Evolutionary conservation across 2,888 invertebrate genomes (phyloP).

Genomic region (Drosophila formosana): DNA sequence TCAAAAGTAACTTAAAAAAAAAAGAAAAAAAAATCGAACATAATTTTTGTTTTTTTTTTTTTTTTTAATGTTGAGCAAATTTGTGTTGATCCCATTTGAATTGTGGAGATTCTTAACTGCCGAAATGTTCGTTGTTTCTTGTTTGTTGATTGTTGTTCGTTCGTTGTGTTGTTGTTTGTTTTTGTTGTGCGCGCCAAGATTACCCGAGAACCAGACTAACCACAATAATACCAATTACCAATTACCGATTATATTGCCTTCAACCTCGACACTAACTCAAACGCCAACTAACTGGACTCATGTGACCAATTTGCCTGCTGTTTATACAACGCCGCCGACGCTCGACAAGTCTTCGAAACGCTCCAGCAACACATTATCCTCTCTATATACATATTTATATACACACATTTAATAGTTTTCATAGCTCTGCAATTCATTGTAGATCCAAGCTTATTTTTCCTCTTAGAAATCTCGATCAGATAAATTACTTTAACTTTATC

Average conservation of each 20-base stretch:
- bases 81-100: constrained; percentile 7
- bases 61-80: not conserved
- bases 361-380: constrained; percentile 19
- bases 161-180: constrained; percentile 53
- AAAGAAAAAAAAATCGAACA: constrained; percentile 6
- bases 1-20: constrained; percentile 18
- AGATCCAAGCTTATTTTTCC: too few species aligned
- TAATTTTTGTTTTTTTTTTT: constrained; percentile 3
- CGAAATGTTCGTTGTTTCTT: constrained; percentile 41
- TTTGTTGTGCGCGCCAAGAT: constrained; percentile 25
- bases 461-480: too few species aligned
- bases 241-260: not conserved
- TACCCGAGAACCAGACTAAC: constrained; percentile 3
- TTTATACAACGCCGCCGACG: constrained; percentile 22
- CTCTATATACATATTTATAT: not conserved
- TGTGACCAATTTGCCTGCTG: constrained; percentile 27
- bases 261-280: constrained; percentile 14
- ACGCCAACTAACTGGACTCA: constrained; percentile 38
- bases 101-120: constrained; percentile 25
- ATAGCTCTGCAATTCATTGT: too few species aligned
- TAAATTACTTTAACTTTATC: too few species aligned
- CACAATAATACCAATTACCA: not conserved
- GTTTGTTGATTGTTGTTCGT: constrained; percentile 36
- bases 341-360: constrained; percentile 1
- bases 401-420: too few species aligned